Conservation (phyloP, 2,888 invertebrate species). For the Spodoptera littoralis region DNA sequence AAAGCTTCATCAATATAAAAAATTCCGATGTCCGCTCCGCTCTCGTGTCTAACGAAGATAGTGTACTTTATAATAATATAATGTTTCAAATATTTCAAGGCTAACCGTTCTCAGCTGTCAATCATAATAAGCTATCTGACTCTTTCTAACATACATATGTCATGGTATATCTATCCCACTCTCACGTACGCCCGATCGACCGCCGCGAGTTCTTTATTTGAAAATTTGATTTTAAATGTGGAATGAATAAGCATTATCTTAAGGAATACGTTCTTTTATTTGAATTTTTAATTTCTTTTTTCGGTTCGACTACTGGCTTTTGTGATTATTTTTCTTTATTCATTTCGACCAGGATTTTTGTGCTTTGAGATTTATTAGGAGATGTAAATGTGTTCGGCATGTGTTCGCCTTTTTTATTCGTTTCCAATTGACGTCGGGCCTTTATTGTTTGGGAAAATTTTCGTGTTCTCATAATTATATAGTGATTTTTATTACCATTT, state of each 20-base stretch:
- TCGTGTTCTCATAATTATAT: conserved; percentile 63
- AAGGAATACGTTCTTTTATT: conserved; percentile 87
- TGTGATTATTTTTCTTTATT: conserved; percentile 76
- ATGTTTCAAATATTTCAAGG: conserved; percentile 89
- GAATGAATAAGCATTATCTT: conserved; percentile 89
- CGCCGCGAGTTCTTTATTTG: conserved; percentile 86
- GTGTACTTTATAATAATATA: conserved; percentile 89
- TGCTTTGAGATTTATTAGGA: conserved; percentile 81
- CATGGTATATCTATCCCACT: conserved; percentile 70
- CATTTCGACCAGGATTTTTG: conserved; percentile 75
- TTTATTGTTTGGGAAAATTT: conserved; percentile 66
- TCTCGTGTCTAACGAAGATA: conserved; percentile 82
- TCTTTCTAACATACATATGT: conserved; percentile 75
- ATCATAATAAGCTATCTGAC: conserved; percentile 88
- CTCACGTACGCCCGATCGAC: conserved; percentile 79
- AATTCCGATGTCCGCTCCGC: conserved; percentile 74
- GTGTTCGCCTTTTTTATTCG: conserved; percentile 66
- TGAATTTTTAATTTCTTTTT: conserved; percentile 87
- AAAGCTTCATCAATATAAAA: conserved; percentile 52
- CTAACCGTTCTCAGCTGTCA: conserved; percentile 89
- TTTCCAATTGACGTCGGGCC: conserved; percentile 64
- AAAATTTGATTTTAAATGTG: conserved; percentile 89
- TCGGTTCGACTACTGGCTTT: conserved; percentile 79
- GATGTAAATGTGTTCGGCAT: conserved; percentile 78
- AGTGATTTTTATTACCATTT: conserved; percentile 58